Evolutionary conservation across 2,888 invertebrate species (phyloP), one percentile per base, ranked within the genome.

Genomic region (Apamea crenata): DNA sequence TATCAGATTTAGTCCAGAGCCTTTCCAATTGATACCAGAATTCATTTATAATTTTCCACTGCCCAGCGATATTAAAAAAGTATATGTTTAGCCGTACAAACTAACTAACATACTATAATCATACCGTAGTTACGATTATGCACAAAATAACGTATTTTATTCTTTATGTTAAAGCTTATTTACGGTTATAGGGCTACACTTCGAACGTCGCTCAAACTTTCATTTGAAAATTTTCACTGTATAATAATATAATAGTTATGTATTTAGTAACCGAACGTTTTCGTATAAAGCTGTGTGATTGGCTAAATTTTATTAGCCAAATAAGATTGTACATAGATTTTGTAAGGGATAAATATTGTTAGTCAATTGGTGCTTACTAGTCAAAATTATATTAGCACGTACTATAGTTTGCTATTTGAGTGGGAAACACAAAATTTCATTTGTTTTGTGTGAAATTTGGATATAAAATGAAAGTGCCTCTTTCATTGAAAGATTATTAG

Each of bases 331-430:
- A 94, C 90, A 94, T 94, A 94, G 82, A 87, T 91, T 90, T 91
- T 91, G 88, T 94, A 94, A 93, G 92, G 84, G 85, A 89, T 93
- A 90, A 90, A 91, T 90, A 90, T 91, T 93, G 92, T 95, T 96
- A 96, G 96, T 95, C 93, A 95, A 96, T 96, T 96, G 96, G 96
- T 97, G 96, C 96, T 97, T 97, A 95, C 96, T 97, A 97, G 96
- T 97, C 96, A 97, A 96, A 97, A 96, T 96, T 96, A 95, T 95
- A 95, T 94, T 96, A 96, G 96, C 96, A 96, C 95, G 91, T 92
- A 92, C 88, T 90, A 88, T 89, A 90, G 88, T 91, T 89, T 90
- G 82, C 89, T 90, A 88, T 84, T 80, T 80, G 82, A 86, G 82
- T 86, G 65, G 72, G 80, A 83, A 84, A 86, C 87, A 85, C 86